A percentile compares a stretch with the other conserved stretches of the same genome.
Evolutionary conservation across 2,797 vertebrate genomes (phyloP).

Genomic region (Malacoctenus gilli): DNA sequence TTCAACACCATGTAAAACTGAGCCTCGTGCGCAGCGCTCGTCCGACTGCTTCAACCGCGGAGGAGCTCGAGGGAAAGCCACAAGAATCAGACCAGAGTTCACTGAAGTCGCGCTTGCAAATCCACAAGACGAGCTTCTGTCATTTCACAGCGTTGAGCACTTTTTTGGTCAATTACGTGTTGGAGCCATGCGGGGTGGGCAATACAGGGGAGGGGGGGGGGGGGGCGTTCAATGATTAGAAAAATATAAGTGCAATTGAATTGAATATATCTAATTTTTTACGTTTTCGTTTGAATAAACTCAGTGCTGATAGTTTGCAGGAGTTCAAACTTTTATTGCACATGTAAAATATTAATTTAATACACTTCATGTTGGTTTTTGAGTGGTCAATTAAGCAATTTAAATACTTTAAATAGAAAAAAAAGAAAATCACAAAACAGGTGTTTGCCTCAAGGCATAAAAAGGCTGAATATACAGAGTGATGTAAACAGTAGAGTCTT

Average conservation of each 20-base stretch:
- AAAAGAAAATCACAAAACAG: neutral
- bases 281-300: neutral
- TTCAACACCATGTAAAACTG: neutral
- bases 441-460: neutral
- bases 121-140: no score
- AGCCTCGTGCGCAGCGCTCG: neutral
- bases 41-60: neutral
- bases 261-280: no score
- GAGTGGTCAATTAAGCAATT: neutral
- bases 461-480: neutral
- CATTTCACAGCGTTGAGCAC: no score
- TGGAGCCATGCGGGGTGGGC: no score
- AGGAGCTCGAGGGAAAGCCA: no score
- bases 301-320: neutral
- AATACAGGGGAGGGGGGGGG: no score
- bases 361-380: neutral
- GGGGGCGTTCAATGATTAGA: no score
- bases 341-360: neutral
- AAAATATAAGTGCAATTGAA: no score
- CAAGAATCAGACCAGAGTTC: no score
- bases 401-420: neutral
- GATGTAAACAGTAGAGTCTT: neutral
- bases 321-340: neutral
- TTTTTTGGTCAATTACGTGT: no score
- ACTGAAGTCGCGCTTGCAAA: no score